These are phyloP conservation scores for Clavelina lepadiformis DNA, from an alignment of 23 tunicate genomes.

Conservation along the genomic window DNA sequence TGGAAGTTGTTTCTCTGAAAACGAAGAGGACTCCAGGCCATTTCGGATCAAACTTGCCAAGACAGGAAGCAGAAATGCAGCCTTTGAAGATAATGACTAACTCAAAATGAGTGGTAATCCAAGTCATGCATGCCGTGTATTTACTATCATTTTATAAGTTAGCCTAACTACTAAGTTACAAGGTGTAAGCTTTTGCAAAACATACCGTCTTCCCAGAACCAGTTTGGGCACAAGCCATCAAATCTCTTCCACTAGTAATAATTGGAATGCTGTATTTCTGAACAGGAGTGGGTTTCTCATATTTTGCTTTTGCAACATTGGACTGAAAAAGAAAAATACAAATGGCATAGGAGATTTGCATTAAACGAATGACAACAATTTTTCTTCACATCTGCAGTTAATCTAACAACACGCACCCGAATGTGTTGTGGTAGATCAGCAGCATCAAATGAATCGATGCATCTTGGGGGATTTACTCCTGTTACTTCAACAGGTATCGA, in stretches of 20 bases:
- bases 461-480: constrained; percentile 78
- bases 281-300: constrained; percentile 82
- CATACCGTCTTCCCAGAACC: constrained; percentile 95
- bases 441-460: constrained; percentile 52
- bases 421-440: constrained; percentile 71
- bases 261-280: constrained; percentile 91
- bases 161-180: too few relatives aligned
- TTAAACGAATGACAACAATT: too few relatives aligned
- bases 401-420: constrained; percentile 24
- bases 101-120: too few relatives aligned
- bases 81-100: constrained; percentile 30
- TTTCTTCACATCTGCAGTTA: too few relatives aligned
- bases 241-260: constrained; percentile 53
- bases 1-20: constrained; percentile 58
- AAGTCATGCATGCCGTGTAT: too few relatives aligned
- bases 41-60: constrained; percentile 41
- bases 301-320: constrained; percentile 51
- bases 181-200: not conserved
- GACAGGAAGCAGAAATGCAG: constrained; percentile 94
- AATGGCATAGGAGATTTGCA: not conserved
- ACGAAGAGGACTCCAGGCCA: constrained; percentile 41
- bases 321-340: constrained; percentile 9
- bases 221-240: constrained; percentile 99
- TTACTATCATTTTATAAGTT: too few relatives aligned
- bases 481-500: constrained; percentile 84